Evolutionary conservation across 2,888 invertebrate species (phyloP), one percentile per base, ranked within the genome.

Genomic region (Salticus scenicus): DNA sequence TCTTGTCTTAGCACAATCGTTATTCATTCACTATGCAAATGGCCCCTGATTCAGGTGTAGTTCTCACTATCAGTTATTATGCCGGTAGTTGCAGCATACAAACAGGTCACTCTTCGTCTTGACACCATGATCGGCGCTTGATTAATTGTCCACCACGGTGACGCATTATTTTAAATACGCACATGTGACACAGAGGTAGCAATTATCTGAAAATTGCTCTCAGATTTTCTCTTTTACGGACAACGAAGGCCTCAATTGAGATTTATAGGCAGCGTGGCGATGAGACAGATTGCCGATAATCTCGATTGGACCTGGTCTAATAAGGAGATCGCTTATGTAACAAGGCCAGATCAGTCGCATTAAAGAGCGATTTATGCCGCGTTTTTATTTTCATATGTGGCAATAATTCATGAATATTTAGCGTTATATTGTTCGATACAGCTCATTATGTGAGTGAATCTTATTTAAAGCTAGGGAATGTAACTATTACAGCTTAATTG

Each of bases 101-200:
- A 57, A 57, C 57, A 17, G 57, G 57, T 57, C 57, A 57, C 57
- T n/a, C n/a, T 57, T 24, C 57, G 57, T 57, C 57, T 24, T 24
- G 57, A 82, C 81, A 82, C 75, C 70, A 42, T 83, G 82, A 83
- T 76, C 82, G 82, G 66, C 76, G 63, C 27, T 71, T 83, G 82
- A 83, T 83, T 83, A 83, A 83, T 83, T 37, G 76, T 30, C 41
- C 30, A 1, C 70, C 31, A 28, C 42, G 70, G 64, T 64, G 75
- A 75, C 75, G 77, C 37, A 84, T 84, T 84, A 77, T 72, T 84
- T 84, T 84, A 84, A 84, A 84, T 84, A 84, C 72, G 77, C 77
- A 47, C 77, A 67, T 73, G 73, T 57, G 77, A 84, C 83, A 84
- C 51, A 37, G 41, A 84, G 77, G 83, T 84, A 84, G 77, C 83